phyloP scores from a whole-genome alignment of 1,140 invertebrate species.

The Panagrolaimus sp. region DNA sequence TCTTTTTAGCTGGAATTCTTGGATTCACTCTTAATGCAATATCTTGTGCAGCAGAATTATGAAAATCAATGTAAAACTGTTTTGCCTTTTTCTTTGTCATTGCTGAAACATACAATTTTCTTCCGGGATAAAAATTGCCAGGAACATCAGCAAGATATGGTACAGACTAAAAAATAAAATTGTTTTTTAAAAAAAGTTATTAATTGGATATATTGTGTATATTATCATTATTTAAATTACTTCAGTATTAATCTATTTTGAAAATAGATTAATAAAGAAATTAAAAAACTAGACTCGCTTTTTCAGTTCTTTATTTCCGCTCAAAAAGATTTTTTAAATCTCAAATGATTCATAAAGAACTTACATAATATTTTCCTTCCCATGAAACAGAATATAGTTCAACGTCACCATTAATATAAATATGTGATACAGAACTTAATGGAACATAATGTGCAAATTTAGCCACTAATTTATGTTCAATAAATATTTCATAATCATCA shows the following conservation, averaged over 20 bases:
- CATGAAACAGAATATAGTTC: constrained; percentile 47
- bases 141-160: constrained; percentile 57
- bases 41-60: constrained; percentile 31
- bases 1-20: constrained; percentile 32
- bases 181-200: neutral
- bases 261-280: neutral
- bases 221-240: neutral
- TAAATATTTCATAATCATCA: constrained; percentile 50
- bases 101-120: constrained; percentile 54
- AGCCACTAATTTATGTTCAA: constrained; percentile 57
- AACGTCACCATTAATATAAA: constrained; percentile 55
- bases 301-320: neutral
- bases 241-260: constrained; percentile 14
- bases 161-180: constrained; percentile 33
- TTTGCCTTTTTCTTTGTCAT: constrained; percentile 47
- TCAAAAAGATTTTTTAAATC: neutral
- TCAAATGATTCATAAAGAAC: constrained; percentile 7
- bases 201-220: neutral
- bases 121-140: constrained; percentile 53
- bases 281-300: constrained; percentile 11
- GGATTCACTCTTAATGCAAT: constrained; percentile 42
- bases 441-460: constrained; percentile 55
- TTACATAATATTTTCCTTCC: constrained; percentile 53
- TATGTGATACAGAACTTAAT: constrained; percentile 46
- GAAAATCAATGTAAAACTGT: constrained; percentile 48